Conservation (phyloP, 2,113 vertebrate species). For the Motacilla alba region DNA sequence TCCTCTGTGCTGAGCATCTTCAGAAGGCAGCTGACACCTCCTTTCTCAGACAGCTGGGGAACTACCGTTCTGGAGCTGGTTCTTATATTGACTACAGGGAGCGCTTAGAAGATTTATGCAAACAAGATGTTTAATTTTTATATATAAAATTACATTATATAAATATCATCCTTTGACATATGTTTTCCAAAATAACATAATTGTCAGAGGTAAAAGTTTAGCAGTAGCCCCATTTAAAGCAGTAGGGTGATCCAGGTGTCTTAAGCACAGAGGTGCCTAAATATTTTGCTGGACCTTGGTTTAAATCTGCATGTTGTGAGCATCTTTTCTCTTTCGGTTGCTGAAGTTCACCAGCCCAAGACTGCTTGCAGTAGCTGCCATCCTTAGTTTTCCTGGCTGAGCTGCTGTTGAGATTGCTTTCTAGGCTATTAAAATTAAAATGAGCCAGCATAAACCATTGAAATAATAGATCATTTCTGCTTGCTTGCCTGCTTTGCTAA, state of each 20-base stretch:
- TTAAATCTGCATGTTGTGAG: background rate
- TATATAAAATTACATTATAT: background rate
- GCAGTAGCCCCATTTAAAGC: background rate
- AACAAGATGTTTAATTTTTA: background rate
- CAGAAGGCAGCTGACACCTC: background rate
- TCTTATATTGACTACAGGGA: background rate
- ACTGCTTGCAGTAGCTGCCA: constrained; percentile 2
- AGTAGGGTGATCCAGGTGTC: background rate
- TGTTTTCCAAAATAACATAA: background rate
- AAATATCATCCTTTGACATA: background rate
- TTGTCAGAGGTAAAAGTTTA: background rate
- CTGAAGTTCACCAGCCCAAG: background rate
- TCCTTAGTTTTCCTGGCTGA: constrained; percentile 19
- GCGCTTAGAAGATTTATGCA: background rate
- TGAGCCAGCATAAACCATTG: constrained; percentile 22
- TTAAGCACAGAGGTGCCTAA: background rate
- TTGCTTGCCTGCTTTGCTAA: constrained; percentile 29
- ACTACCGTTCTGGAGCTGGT: background rate
- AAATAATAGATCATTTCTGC: constrained; percentile 41
- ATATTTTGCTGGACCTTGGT: background rate
- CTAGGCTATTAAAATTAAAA: constrained; percentile 52
- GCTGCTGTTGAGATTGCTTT: constrained; percentile 26
- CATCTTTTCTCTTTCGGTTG: background rate
- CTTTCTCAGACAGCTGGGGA: background rate
- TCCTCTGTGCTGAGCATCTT: background rate